Conservation (phyloP, 2,113 vertebrate species). For the Salvelinus fontinalis region DNA sequence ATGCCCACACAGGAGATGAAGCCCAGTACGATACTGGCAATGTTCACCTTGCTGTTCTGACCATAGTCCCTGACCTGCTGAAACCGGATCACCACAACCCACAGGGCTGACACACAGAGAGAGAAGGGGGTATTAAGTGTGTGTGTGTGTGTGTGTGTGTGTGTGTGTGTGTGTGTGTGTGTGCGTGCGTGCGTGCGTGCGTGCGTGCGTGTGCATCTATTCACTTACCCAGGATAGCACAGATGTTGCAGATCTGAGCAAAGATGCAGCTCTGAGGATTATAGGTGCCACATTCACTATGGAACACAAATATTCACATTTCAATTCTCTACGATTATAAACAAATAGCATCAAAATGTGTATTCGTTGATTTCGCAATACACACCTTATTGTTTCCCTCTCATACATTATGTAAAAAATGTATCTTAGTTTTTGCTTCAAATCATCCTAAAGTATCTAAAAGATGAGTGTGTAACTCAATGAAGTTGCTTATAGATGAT, state of each 20-base stretch:
- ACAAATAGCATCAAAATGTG: no score
- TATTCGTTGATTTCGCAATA: no score
- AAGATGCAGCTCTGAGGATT: constrained; percentile 83
- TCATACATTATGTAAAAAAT: no score
- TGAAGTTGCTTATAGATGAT: no score
- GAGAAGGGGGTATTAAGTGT: background rate
- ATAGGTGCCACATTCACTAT: constrained; percentile 74
- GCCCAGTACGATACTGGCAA: constrained; percentile 66
- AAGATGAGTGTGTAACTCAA: no score
- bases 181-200: no score
- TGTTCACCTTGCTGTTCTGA: constrained; percentile 60
- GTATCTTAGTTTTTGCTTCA: no score
- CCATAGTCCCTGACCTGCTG: constrained; percentile 78
- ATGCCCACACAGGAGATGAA: constrained; percentile 72
- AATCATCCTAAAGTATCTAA: no score
- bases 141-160: no score
- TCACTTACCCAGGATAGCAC: constrained; percentile 72
- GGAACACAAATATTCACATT: constrained; percentile 1
- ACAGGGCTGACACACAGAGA: constrained; percentile 47
- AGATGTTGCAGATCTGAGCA: constrained; percentile 79
- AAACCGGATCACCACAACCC: constrained; percentile 75
- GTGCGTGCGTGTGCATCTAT: background rate
- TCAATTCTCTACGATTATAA: no score
- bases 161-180: no score
- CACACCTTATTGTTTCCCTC: no score